phyloP scores from a whole-genome alignment of 2,797 vertebrate genomes.

The Neosilurus mollespiculum region DNA sequence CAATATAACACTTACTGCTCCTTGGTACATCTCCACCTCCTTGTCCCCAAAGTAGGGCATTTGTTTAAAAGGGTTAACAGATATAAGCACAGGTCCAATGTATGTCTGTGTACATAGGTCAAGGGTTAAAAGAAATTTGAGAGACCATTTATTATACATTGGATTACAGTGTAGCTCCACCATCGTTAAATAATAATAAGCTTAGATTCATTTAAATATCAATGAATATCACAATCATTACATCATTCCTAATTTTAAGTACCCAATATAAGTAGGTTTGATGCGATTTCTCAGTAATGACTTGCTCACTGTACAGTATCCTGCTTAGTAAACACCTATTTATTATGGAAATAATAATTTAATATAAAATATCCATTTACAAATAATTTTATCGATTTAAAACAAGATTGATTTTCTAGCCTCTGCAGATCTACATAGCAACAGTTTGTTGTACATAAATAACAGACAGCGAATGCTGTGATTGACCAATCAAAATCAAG shows the following conservation, averaged over 20 bases:
- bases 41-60: constrained; percentile 99
- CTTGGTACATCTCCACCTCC: constrained; percentile 98
- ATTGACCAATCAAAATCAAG: no score
- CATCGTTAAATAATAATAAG: not conserved
- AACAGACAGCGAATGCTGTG: no score
- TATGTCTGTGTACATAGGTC: constrained; percentile 81
- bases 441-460: no score
- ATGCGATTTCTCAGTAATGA: no score
- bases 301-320: no score
- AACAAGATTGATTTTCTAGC: no score
- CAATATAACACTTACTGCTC: constrained; percentile 84
- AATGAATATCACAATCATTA: not conserved
- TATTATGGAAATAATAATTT: no score
- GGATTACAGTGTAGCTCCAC: not conserved
- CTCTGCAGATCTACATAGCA: no score
- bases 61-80: constrained; percentile 97
- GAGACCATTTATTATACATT: not conserved
- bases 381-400: no score
- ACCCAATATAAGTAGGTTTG: not conserved
- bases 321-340: no score
- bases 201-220: not conserved
- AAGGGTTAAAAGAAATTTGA: constrained; percentile 33
- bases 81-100: constrained; percentile 96
- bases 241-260: not conserved
- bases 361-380: no score